Percentiles rank a stretch among this genome's conserved stretches.
Conservation (phyloP, 2,888 invertebrate species). For the Dorcus hopei region DNA sequence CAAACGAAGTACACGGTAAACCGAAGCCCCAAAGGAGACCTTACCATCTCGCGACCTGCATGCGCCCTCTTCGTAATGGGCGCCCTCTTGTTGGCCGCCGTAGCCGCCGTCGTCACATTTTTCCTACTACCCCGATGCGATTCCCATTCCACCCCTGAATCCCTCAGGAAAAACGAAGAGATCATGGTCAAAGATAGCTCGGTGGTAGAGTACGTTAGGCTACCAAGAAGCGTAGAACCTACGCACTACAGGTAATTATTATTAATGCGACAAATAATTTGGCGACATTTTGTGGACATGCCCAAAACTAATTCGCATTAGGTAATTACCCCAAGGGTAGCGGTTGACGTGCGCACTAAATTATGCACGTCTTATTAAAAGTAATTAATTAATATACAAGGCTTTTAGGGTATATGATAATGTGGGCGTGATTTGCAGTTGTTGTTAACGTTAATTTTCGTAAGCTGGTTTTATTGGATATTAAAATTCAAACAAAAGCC, state of each 20-base stretch:
- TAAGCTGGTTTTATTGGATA: too few relatives aligned
- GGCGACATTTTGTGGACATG: too few relatives aligned
- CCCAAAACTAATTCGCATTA: too few relatives aligned
- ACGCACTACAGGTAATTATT: slow-evolving; percentile 38
- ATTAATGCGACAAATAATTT: too few relatives aligned
- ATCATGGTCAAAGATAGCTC: neutral
- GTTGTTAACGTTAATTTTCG: too few relatives aligned
- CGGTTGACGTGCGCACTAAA: too few relatives aligned
- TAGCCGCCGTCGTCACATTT: slow-evolving; percentile 44
- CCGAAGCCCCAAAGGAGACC: slow-evolving; percentile 32
- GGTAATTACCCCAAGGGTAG: too few relatives aligned
- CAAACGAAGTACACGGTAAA: slow-evolving; percentile 48
- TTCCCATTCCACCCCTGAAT: slow-evolving; percentile 9
- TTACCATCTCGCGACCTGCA: slow-evolving; percentile 41
- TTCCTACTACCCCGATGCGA: slow-evolving; percentile 42
- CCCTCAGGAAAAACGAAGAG: slow-evolving; percentile 7
- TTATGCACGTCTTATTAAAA: too few relatives aligned
- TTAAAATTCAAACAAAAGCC: too few relatives aligned
- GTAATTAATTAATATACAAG: too few relatives aligned
- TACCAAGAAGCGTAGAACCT: slow-evolving; percentile 41
- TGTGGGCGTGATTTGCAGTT: too few relatives aligned
- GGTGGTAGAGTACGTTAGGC: slow-evolving; percentile 24
- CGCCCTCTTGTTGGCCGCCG: slow-evolving; percentile 40
- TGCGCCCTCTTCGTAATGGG: slow-evolving; percentile 44
- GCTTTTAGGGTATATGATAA: too few relatives aligned